Evolutionary conservation across 2,888 invertebrate genomes (phyloP).

Genomic region (Spilosoma lubricipeda): DNA sequence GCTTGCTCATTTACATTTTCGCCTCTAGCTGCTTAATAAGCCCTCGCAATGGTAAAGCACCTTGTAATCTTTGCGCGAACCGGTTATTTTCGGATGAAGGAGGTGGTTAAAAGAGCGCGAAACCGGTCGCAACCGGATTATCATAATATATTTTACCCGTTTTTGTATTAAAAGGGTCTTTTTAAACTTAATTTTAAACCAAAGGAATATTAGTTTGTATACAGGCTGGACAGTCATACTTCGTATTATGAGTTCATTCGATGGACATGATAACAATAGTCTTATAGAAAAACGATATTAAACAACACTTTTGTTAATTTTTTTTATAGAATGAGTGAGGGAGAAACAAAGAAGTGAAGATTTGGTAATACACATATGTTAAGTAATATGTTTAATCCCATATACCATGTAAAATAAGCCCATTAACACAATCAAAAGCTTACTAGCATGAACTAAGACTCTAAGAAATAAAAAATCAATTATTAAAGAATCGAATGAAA

Average conservation of each 20-base stretch:
- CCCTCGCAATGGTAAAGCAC: constrained; percentile 55
- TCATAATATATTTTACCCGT: constrained; percentile 2
- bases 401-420: too few relatives aligned
- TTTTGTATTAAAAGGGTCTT: not conserved
- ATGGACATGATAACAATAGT: too few relatives aligned
- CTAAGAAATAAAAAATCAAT: constrained; percentile 3
- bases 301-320: not conserved
- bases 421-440: not conserved
- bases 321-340: too few relatives aligned
- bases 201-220: not conserved
- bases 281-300: too few relatives aligned
- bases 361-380: too few relatives aligned
- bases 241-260: too few relatives aligned
- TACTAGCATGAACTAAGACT: not conserved
- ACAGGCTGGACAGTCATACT: not conserved
- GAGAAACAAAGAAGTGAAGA: too few relatives aligned
- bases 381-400: too few relatives aligned
- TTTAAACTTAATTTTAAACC: not conserved
- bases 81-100: constrained; percentile 49
- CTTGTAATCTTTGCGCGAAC: constrained; percentile 61
- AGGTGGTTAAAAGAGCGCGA: constrained; percentile 50
- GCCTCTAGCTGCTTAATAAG: constrained; percentile 64
- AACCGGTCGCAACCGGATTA: constrained; percentile 46
- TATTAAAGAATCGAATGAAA: constrained; percentile 15
- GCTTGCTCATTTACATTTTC: constrained; percentile 67